These are phyloP conservation scores for Danio albolineatus DNA, from an alignment of 2,797 vertebrate genomes.

Conservation along the genomic window DNA sequence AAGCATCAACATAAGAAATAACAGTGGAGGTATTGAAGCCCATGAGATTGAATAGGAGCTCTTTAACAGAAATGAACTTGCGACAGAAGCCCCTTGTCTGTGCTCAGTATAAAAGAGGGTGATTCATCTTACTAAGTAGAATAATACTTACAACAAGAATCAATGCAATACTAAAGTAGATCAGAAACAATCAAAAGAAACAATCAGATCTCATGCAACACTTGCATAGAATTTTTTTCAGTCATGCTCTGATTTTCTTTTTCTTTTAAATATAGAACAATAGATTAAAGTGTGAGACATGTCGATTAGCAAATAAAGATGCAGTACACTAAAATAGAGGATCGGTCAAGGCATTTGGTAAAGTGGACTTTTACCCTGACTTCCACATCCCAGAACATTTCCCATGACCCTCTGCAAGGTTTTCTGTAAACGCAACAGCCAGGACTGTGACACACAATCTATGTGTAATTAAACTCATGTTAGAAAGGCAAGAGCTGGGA, in stretches of 20 bases:
- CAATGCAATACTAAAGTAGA: slow-evolving; percentile 79
- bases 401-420: not conserved
- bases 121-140: slow-evolving; percentile 76
- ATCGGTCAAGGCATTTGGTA: slow-evolving; percentile 48
- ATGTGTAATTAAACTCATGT: not conserved
- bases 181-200: slow-evolving; percentile 77
- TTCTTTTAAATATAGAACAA: slow-evolving; percentile 81
- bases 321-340: slow-evolving; percentile 68
- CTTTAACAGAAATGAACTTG: not conserved
- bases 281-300: slow-evolving; percentile 78
- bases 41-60: slow-evolving; percentile 28
- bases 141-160: slow-evolving; percentile 78
- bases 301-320: slow-evolving; percentile 61
- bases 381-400: slow-evolving; percentile 17
- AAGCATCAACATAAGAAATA: not conserved
- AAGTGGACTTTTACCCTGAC: slow-evolving; percentile 31
- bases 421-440: not conserved
- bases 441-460: slow-evolving; percentile 9
- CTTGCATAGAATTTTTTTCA: slow-evolving; percentile 83
- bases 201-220: slow-evolving; percentile 84
- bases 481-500: slow-evolving; percentile 25
- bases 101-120: slow-evolving; percentile 64
- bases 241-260: slow-evolving; percentile 77
- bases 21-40: slow-evolving; percentile 36
- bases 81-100: slow-evolving; percentile 34